Percentiles rank a stretch among this genome's conserved stretches.
Evolutionary conservation across 2,888 invertebrate genomes (phyloP).

Genomic region (Branchellion lobata): DNA sequence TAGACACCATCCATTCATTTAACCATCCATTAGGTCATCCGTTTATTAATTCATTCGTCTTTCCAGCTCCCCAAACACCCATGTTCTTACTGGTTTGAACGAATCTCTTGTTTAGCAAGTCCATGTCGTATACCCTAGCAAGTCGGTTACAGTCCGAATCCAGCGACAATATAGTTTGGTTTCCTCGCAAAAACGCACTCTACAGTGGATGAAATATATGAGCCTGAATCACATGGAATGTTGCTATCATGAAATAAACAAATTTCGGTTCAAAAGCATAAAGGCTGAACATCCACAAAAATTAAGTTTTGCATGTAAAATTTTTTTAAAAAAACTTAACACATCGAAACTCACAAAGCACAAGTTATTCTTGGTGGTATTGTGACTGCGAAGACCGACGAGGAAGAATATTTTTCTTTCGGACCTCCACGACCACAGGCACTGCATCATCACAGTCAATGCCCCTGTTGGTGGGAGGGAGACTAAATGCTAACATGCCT

Average conservation of each 20-base stretch:
- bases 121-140: slow-evolving; percentile 2
- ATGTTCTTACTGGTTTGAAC: background rate
- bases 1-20: too few species aligned
- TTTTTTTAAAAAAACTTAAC: background rate
- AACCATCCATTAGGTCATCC: too few species aligned
- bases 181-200: background rate
- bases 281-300: too few species aligned
- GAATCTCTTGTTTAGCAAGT: background rate
- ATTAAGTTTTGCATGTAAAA: background rate
- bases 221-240: too few species aligned
- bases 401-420: background rate
- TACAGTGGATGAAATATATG: too few species aligned
- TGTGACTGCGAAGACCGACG: background rate
- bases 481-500: too few species aligned
- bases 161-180: background rate
- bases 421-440: slow-evolving; percentile 1
- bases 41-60: too few species aligned
- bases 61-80: too few species aligned
- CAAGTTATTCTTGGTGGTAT: background rate
- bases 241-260: too few species aligned
- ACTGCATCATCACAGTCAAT: background rate
- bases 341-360: background rate
- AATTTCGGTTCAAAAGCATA: too few species aligned
- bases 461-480: background rate
- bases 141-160: background rate